phyloP scores from a whole-genome alignment of 2,797 vertebrate genomes.

The Muscicapa striata region DNA sequence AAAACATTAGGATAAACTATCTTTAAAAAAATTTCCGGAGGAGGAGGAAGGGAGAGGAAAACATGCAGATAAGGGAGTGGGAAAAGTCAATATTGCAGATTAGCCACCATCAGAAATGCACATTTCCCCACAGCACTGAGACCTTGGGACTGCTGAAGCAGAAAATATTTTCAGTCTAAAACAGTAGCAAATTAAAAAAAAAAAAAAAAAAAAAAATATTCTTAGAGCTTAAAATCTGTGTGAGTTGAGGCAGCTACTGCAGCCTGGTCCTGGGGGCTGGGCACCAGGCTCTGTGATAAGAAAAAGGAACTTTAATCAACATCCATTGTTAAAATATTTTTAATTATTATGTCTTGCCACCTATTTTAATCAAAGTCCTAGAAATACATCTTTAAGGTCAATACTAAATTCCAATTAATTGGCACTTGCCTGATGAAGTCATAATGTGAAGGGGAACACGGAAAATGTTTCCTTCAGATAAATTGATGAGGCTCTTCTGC shows the following conservation, averaged over 20 bases:
- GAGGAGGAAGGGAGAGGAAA: neutral
- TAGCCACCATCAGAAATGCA: neutral
- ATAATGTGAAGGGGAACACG: neutral
- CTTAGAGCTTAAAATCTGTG: neutral
- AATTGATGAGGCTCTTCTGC: neutral
- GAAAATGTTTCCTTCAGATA: neutral
- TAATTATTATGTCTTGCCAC: neutral
- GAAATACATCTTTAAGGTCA: neutral
- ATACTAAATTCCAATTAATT: neutral
- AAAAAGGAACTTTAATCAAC: neutral
- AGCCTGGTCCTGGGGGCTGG: neutral
- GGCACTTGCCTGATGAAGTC: neutral
- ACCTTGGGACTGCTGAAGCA: slow-evolving; percentile 8
- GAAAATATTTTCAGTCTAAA: neutral
- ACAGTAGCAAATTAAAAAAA: neutral
- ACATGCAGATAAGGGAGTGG: neutral
- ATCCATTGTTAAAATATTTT: neutral
- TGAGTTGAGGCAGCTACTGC: neutral
- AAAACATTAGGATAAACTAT: neutral
- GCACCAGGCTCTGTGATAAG: neutral
- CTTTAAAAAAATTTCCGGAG: neutral
- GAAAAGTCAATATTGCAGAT: neutral
- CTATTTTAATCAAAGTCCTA: neutral
- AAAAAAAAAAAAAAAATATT: neutral
- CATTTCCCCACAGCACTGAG: neutral